Evolutionary conservation across 2,888 invertebrate species (phyloP).

Genomic region (Merodon equestris): DNA sequence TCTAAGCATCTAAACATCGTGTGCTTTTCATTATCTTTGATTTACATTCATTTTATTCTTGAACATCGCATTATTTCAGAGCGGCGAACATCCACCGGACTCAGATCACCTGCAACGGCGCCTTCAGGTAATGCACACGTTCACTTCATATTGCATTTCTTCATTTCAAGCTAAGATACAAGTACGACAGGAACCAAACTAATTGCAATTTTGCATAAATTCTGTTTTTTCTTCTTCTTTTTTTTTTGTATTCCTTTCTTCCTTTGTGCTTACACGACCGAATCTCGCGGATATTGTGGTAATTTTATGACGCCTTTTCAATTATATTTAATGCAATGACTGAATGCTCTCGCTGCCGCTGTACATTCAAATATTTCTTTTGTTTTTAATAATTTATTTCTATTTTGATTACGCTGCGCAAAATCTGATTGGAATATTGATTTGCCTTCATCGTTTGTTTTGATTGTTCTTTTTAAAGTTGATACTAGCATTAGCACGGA

Average conservation of each 20-base stretch:
- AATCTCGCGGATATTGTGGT: constrained; percentile 60
- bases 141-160: neutral
- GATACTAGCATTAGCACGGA: constrained; percentile 80
- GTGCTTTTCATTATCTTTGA: constrained; percentile 18
- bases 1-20: constrained; percentile 1
- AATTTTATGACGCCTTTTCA: constrained; percentile 49
- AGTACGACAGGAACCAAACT: constrained; percentile 38
- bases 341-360: constrained; percentile 46
- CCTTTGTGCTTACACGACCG: constrained; percentile 62
- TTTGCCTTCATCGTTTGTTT: constrained; percentile 25
- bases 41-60: constrained; percentile 18
- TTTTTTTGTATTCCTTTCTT: constrained; percentile 29
- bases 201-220: constrained; percentile 43
- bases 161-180: no score
- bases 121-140: constrained; percentile 70
- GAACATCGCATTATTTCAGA: constrained; percentile 62
- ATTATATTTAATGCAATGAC: constrained; percentile 42
- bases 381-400: constrained; percentile 13
- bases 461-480: constrained; percentile 41
- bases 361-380: constrained; percentile 37
- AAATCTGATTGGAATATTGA: constrained; percentile 21
- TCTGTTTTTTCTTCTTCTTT: constrained; percentile 35
- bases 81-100: constrained; percentile 71
- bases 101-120: constrained; percentile 72
- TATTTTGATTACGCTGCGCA: constrained; percentile 40